phyloP scores from a whole-genome alignment of 2,113 vertebrate species.

The Cyprinodon variegatus region DNA sequence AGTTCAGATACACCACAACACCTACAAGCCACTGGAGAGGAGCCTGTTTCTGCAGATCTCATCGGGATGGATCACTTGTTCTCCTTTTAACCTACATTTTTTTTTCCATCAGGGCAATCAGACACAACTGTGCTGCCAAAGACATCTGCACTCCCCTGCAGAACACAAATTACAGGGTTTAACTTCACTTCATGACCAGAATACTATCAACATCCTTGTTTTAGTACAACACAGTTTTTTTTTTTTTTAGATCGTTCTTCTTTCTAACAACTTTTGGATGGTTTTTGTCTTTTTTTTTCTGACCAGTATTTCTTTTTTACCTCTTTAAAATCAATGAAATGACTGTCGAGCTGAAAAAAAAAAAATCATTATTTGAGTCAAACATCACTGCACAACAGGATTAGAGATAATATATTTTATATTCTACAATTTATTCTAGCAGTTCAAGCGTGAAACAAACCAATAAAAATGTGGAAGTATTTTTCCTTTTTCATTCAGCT shows the following conservation, averaged over 20 bases:
- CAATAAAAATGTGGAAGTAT: constrained; percentile 9
- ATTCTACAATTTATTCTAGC: constrained; percentile 1
- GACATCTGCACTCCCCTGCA: constrained; percentile 9
- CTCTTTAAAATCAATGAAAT: not conserved
- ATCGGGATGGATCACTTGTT: constrained; percentile 8
- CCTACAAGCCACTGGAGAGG: not conserved
- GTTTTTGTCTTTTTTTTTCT: not conserved
- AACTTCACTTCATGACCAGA: constrained; percentile 6
- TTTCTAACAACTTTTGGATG: not conserved
- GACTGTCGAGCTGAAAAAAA: constrained; percentile 11
- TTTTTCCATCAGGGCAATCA: constrained; percentile 31
- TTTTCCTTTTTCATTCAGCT: not conserved
- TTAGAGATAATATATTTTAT: not conserved
- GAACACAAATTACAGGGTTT: constrained; percentile 26
- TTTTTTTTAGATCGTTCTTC: not conserved
- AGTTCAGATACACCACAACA: not conserved
- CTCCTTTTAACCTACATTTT: not conserved
- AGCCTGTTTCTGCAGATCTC: constrained; percentile 4
- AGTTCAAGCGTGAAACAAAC: constrained; percentile 19
- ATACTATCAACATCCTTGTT: not conserved
- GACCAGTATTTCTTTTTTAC: not conserved
- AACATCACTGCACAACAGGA: not conserved
- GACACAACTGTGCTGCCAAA: constrained; percentile 16
- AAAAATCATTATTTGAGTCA: constrained; percentile 12
- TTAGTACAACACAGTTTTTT: not conserved